Conservation (phyloP, 1,140 invertebrate species). For the Papilio dardanus region DNA sequence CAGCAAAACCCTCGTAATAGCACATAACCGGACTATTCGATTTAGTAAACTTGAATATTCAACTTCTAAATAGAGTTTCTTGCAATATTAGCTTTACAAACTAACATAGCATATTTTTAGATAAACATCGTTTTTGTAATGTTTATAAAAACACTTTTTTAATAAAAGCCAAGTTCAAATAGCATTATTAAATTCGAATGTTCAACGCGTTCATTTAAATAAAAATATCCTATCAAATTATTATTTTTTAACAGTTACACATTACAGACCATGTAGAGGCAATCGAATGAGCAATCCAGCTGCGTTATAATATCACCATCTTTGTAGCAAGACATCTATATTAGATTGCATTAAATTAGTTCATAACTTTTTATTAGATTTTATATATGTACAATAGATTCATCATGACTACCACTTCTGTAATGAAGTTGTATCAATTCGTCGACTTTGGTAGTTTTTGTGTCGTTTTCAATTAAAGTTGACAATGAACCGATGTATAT, state of each 20-base stretch:
- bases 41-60: no score
- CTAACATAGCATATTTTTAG: no score
- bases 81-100: no score
- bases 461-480: conserved; percentile 62
- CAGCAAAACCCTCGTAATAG: no score
- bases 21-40: no score
- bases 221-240: neutral
- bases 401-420: conserved; percentile 58
- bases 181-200: conserved; percentile 18
- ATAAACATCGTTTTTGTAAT: no score
- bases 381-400: conserved; percentile 54
- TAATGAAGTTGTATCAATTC: conserved; percentile 64
- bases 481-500: conserved; percentile 62
- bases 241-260: conserved; percentile 10
- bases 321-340: conserved; percentile 54
- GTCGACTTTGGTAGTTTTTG: conserved; percentile 53
- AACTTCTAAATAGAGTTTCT: no score
- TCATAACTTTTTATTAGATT: conserved; percentile 67
- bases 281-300: conserved; percentile 26
- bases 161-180: neutral
- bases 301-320: conserved; percentile 37
- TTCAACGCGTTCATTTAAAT: neutral
- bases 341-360: conserved; percentile 63
- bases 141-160: no score
- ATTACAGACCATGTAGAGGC: conserved; percentile 13